Percentiles rank a stretch among this genome's conserved stretches.
Evolutionary conservation across 92 coral and sea anemone genomes (phyloP).

Genomic region (Heliopora coerulea): DNA sequence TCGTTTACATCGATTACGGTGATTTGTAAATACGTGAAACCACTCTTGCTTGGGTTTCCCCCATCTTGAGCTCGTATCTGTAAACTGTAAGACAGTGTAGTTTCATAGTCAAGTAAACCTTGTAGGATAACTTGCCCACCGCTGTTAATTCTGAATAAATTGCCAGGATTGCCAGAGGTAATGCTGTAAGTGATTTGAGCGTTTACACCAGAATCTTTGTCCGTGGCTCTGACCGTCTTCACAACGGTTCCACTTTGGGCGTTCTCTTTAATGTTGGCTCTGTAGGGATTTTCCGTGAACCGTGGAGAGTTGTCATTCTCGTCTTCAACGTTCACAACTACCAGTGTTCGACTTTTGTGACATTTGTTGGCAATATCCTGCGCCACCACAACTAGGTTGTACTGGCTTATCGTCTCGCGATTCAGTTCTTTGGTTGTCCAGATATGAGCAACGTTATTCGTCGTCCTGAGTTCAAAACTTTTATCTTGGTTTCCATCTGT

Average conservation of each 20-base stretch:
- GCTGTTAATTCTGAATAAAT: conserved; percentile 51
- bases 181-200: conserved; percentile 51
- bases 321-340: conserved; percentile 58
- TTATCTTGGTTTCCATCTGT: conserved; percentile 57
- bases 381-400: conserved; percentile 60
- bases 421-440: conserved; percentile 51
- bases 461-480: conserved; percentile 51
- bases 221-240: conserved; percentile 22
- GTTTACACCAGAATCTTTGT: not conserved
- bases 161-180: conserved; percentile 59
- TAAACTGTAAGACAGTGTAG: conserved; percentile 47
- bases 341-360: conserved; percentile 87
- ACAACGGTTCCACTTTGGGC: conserved; percentile 55
- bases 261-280: conserved; percentile 59
- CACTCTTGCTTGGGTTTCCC: conserved; percentile 46
- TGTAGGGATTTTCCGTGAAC: conserved; percentile 58
- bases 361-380: conserved; percentile 57
- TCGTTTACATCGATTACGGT: conserved; percentile 69
- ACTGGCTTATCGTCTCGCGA: conserved; percentile 53
- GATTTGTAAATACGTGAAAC: conserved; percentile 41
- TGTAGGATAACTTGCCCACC: conserved; percentile 59
- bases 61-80: conserved; percentile 66
- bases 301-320: conserved; percentile 66
- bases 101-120: conserved; percentile 63
- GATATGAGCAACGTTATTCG: too few relatives aligned